These are phyloP conservation scores for Physocephala rufipes DNA, from an alignment of 2,888 invertebrate genomes.

Conservation along the genomic window DNA sequence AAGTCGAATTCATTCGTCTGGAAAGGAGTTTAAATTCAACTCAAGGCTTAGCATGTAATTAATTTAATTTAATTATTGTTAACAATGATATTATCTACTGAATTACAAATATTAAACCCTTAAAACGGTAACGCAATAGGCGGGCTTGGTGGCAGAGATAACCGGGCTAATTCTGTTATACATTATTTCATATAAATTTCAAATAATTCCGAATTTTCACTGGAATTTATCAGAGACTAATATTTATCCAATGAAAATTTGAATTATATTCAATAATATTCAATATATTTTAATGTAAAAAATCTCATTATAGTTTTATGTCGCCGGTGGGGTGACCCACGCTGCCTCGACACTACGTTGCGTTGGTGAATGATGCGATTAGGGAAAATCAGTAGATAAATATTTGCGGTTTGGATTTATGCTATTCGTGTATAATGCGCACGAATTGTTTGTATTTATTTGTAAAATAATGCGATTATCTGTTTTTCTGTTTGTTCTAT, in stretches of 20 bases:
- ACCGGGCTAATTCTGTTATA: background rate
- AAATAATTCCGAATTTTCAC: slow-evolving; percentile 2
- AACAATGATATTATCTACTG: too few relatives aligned
- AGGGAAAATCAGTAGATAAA: slow-evolving; percentile 18
- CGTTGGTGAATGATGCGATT: background rate
- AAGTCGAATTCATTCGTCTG: too few relatives aligned
- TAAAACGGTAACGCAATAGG: too few relatives aligned
- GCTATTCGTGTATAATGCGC: slow-evolving; percentile 7
- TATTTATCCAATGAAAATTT: slow-evolving; percentile 9
- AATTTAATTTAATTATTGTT: too few relatives aligned
- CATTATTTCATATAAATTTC: background rate
- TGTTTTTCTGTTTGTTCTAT: slow-evolving; percentile 1
- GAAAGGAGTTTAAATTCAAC: too few relatives aligned
- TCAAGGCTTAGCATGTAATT: too few relatives aligned
- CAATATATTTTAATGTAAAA: too few relatives aligned
- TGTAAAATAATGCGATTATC: slow-evolving; percentile 24
- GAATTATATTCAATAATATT: background rate
- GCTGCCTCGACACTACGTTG: background rate
- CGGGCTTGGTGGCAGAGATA: too few relatives aligned
- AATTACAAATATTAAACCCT: too few relatives aligned
- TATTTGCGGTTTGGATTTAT: slow-evolving; percentile 30
- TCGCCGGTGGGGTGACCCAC: too few relatives aligned
- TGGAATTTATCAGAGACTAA: background rate
- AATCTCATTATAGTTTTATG: too few relatives aligned
- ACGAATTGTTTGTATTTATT: too few relatives aligned